Evolutionary conservation across 2,113 vertebrate species (phyloP).

Genomic region (Corydoras sp.): DNA sequence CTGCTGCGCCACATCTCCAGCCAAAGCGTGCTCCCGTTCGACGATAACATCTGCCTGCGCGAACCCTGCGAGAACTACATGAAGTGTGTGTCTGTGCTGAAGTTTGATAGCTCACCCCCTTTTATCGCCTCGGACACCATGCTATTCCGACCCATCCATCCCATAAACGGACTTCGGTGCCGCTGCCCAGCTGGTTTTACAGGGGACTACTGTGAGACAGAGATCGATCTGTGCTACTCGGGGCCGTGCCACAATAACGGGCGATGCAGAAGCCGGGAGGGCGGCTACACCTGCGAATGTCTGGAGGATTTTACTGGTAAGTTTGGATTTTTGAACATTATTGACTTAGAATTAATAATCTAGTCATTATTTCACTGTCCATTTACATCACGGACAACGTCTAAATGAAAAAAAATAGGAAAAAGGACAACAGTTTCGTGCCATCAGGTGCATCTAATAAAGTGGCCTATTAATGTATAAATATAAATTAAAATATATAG

Average conservation of each 20-base stretch:
- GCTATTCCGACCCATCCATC: conserved; percentile 93
- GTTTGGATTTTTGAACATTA: conserved; percentile 34
- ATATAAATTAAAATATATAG: too few relatives aligned
- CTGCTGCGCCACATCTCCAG: conserved; percentile 81
- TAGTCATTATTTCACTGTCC: too few relatives aligned
- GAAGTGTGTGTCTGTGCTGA: conserved; percentile 92
- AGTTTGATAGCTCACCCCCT: conserved; percentile 90
- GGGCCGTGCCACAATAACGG: conserved; percentile 83
- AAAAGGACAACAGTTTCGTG: too few relatives aligned
- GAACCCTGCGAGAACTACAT: conserved; percentile 99
- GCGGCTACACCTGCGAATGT: conserved; percentile 90
- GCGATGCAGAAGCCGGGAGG: conserved; percentile 84
- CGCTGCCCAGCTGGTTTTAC: conserved; percentile 90
- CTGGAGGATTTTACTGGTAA: conserved; percentile 85
- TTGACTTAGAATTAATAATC: too few relatives aligned
- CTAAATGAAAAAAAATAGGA: too few relatives aligned
- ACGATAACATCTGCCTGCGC: conserved; percentile 93
- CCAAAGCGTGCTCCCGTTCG: conserved; percentile 90
- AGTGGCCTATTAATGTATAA: too few relatives aligned
- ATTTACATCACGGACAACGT: too few relatives aligned
- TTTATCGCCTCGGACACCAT: conserved; percentile 89
- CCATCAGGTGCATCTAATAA: too few relatives aligned
- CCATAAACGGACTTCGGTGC: conserved; percentile 88
- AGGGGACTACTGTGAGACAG: conserved; percentile 90
- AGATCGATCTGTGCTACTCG: conserved; percentile 94